These are phyloP conservation scores for Cheirogaleus medius DNA, from an alignment of 2,113 vertebrate species.

Conservation along the genomic window DNA sequence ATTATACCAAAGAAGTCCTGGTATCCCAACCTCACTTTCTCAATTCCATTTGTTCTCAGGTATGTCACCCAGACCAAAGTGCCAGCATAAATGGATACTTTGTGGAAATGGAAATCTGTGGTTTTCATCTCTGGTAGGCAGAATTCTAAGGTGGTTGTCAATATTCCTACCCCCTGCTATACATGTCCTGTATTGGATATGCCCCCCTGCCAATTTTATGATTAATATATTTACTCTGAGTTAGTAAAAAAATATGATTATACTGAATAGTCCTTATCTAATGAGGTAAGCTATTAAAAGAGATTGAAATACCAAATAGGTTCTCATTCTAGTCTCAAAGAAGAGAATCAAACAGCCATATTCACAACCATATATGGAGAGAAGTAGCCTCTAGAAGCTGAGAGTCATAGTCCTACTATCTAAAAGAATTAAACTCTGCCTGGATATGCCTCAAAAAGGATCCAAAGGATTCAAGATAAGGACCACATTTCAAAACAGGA, in stretches of 20 bases:
- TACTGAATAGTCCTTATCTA: neutral
- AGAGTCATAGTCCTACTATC: neutral
- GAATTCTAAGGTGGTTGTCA: neutral
- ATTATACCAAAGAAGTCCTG: neutral
- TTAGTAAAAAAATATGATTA: neutral
- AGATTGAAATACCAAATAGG: neutral
- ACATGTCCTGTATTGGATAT: neutral
- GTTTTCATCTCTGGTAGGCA: neutral
- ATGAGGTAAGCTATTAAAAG: neutral
- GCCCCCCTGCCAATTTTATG: neutral
- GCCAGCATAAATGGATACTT: neutral
- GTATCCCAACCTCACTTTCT: neutral
- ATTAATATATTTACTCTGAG: neutral
- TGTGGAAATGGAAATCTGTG: neutral
- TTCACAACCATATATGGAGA: neutral
- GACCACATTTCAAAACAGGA: neutral
- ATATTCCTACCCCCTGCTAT: accelerated
- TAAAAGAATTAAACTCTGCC: neutral
- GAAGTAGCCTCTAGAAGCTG: too few species aligned
- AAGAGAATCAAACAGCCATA: neutral
- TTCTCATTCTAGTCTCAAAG: neutral
- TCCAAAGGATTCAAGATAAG: neutral
- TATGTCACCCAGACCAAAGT: neutral
- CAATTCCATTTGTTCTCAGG: neutral
- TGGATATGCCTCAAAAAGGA: neutral